Conservation (phyloP, 2,888 invertebrate genomes). For the Nebria brevicollis region DNA sequence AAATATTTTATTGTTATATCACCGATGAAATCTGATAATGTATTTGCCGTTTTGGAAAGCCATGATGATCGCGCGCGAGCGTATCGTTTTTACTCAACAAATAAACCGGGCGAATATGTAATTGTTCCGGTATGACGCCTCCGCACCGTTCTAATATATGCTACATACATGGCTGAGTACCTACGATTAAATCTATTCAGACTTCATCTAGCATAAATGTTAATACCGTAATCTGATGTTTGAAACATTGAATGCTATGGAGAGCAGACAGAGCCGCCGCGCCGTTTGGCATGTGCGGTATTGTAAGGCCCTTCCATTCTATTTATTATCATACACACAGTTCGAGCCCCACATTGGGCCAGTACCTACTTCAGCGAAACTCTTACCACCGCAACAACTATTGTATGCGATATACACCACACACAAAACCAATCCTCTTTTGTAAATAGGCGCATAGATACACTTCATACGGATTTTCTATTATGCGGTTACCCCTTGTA, state of each 20-base stretch:
- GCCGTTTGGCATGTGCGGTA: neutral
- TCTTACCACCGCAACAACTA: slow-evolving; percentile 1
- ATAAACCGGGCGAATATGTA: slow-evolving; percentile 54
- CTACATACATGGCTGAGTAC: slow-evolving; percentile 56
- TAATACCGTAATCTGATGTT: slow-evolving; percentile 63
- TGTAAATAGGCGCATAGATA: neutral
- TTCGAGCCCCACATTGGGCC: neutral
- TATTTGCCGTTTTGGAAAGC: slow-evolving; percentile 14
- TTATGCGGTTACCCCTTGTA: neutral
- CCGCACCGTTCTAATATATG: slow-evolving; percentile 54
- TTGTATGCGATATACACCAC: neutral
- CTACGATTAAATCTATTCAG: slow-evolving; percentile 59
- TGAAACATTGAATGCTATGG: slow-evolving; percentile 54
- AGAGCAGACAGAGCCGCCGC: neutral
- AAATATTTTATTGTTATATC: slow-evolving; percentile 6
- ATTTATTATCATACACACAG: neutral
- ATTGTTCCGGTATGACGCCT: slow-evolving; percentile 57
- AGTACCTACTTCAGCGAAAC: neutral
- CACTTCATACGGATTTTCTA: neutral
- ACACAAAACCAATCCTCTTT: slow-evolving; percentile 1
- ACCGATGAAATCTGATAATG: neutral
- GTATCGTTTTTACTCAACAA: neutral
- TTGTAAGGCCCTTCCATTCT: neutral
- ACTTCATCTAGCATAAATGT: slow-evolving; percentile 62
- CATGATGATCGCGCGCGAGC: neutral